Conservation (phyloP, 1,140 invertebrate species). For the Hirudo medicinalis region DNA sequence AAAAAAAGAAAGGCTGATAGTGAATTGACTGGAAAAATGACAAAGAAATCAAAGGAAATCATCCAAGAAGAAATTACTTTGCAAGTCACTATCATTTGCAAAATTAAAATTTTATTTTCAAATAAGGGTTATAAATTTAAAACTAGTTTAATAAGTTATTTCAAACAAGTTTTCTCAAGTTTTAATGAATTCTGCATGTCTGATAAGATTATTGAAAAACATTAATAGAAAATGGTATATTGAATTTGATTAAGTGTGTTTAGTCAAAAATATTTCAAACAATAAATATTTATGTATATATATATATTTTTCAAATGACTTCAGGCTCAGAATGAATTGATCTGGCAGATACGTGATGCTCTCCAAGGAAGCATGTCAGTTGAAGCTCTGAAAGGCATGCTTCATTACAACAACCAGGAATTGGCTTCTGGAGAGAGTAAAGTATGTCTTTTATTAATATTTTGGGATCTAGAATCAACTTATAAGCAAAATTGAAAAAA, state of each 20-base stretch:
- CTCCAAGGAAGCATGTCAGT: constrained; percentile 42
- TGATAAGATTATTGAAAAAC: not conserved
- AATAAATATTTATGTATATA: too few relatives aligned
- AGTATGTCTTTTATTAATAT: constrained; percentile 40
- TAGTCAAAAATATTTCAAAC: too few relatives aligned
- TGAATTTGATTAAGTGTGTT: too few relatives aligned
- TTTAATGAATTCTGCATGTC: not conserved
- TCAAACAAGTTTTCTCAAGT: not conserved
- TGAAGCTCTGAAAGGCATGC: constrained; percentile 47
- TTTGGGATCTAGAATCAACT: too few relatives aligned
- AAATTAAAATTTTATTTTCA: not conserved
- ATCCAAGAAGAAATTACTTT: constrained; percentile 36
- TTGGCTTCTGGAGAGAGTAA: constrained; percentile 50
- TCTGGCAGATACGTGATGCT: constrained; percentile 56
- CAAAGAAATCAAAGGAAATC: constrained; percentile 37
- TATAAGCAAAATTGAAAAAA: too few relatives aligned
- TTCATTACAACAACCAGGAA: constrained; percentile 60
- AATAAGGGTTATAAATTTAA: not conserved
- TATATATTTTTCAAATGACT: constrained; percentile 18
- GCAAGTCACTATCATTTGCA: constrained; percentile 26
- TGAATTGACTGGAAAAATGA: constrained; percentile 23
- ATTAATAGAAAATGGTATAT: too few relatives aligned
- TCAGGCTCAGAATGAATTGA: constrained; percentile 62
- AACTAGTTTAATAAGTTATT: not conserved
- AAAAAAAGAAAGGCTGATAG: constrained; percentile 33